Conservation (phyloP, 2,797 vertebrate genomes). For the Eulemur rubriventer region DNA sequence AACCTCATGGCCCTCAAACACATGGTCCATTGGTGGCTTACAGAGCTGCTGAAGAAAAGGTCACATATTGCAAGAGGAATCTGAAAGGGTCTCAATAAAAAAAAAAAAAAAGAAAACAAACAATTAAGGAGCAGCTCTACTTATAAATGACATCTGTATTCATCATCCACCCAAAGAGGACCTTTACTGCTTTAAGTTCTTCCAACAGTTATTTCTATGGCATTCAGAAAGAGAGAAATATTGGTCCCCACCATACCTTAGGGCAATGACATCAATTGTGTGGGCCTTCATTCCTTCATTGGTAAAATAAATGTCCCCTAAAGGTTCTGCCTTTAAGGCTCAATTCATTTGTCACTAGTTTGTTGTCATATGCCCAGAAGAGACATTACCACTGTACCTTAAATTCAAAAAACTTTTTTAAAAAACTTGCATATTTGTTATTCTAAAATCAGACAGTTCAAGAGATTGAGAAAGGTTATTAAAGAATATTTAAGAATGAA, state of each 20-base stretch:
- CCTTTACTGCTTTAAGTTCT: not conserved
- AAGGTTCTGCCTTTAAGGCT: not conserved
- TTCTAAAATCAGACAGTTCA: slow-evolving; percentile 5
- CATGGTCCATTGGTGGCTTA: not conserved
- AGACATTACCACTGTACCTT: not conserved
- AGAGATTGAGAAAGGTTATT: not conserved
- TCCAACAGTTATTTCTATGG: not conserved
- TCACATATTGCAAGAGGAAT: not conserved
- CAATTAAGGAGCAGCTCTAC: not conserved
- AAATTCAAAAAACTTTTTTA: not conserved
- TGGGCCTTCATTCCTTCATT: slow-evolving; percentile 23
- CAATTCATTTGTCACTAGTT: not conserved
- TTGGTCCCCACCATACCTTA: not conserved
- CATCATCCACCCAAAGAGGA: not conserved
- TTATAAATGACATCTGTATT: not conserved
- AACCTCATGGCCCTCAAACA: not conserved
- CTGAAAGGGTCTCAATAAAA: not conserved
- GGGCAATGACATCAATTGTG: not conserved
- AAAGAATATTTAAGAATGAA: not conserved
- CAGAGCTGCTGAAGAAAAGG: not conserved
- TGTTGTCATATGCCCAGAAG: not conserved
- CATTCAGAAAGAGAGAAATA: not conserved
- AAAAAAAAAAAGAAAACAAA: not conserved
- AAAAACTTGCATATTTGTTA: not conserved
- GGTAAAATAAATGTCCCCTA: not conserved